A percentile compares a stretch with the other conserved stretches of the same genome.
These are phyloP conservation scores for Eilema griseolum DNA, from an alignment of 2,888 invertebrate genomes.

Conservation along the genomic window DNA sequence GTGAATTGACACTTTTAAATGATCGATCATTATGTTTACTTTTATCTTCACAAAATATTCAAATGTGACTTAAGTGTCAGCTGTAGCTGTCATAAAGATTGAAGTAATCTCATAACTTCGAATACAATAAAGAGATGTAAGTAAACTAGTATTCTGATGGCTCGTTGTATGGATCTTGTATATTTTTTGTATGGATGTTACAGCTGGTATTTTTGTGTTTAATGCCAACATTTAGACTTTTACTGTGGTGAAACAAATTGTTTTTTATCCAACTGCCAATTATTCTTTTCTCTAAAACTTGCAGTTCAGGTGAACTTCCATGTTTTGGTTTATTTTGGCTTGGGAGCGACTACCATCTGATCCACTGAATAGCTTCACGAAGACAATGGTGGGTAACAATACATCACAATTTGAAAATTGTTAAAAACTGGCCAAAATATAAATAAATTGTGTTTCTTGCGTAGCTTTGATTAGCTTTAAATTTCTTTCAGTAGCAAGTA, in stretches of 20 bases:
- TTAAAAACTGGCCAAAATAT: too few species aligned
- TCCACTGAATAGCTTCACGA: too few species aligned
- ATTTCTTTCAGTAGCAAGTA: too few species aligned
- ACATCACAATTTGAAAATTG: too few species aligned
- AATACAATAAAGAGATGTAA: not conserved
- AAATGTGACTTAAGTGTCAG: slow-evolving; percentile 44
- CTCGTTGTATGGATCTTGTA: not conserved
- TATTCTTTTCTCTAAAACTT: too few species aligned
- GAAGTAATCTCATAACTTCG: slow-evolving; percentile 24
- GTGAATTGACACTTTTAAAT: slow-evolving; percentile 46
- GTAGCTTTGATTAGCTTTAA: too few species aligned
- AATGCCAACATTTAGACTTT: not conserved
- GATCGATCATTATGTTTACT: slow-evolving; percentile 59
- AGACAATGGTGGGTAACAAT: too few species aligned
- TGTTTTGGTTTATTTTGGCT: too few species aligned
- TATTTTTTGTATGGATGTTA: not conserved
- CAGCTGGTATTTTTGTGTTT: not conserved
- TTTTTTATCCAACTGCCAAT: too few species aligned
- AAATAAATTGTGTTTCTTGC: too few species aligned
- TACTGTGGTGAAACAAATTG: not conserved
- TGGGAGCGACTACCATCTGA: too few species aligned
- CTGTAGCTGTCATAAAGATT: slow-evolving; percentile 36
- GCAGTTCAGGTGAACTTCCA: too few species aligned
- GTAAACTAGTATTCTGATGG: not conserved
- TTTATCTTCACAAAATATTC: slow-evolving; percentile 50